These are phyloP conservation scores for Stictocephala bisonia DNA, from an alignment of 2,888 invertebrate species.

Conservation along the genomic window DNA sequence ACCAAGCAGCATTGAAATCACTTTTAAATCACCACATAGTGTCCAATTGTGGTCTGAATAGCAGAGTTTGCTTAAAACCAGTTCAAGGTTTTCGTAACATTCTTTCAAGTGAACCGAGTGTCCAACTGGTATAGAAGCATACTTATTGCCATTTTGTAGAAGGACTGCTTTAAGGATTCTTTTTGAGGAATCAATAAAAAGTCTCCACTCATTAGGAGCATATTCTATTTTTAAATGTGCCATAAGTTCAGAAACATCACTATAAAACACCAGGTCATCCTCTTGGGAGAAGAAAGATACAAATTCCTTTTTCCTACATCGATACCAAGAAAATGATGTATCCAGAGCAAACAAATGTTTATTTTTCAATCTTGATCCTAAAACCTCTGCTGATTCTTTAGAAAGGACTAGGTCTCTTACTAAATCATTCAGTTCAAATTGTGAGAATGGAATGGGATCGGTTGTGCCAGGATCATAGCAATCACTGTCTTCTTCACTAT, in stretches of 20 bases:
- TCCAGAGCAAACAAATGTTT: no score
- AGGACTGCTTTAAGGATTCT: constrained; percentile 58
- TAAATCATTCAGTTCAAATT: no score
- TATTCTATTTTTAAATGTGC: constrained; percentile 41
- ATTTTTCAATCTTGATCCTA: no score
- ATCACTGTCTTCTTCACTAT: no score
- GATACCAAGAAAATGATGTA: constrained; percentile 46
- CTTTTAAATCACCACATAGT: constrained; percentile 57
- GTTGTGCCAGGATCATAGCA: no score
- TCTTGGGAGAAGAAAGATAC: constrained; percentile 47
- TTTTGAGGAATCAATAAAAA: constrained; percentile 60
- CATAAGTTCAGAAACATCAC: constrained; percentile 45
- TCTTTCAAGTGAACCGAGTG: constrained; percentile 58
- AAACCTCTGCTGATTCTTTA: no score
- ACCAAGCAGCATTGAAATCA: constrained; percentile 57
- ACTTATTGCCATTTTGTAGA: constrained; percentile 60
- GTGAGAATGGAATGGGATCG: no score
- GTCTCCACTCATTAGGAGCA: constrained; percentile 55
- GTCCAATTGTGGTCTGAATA: constrained; percentile 56
- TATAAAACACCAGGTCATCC: constrained; percentile 41
- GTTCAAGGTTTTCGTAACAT: constrained; percentile 50
- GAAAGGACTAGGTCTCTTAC: no score
- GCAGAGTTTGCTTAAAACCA: constrained; percentile 56
- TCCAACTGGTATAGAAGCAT: constrained; percentile 58
- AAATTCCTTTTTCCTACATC: constrained; percentile 47